Conservation (phyloP, 2,113 vertebrate species). For the Elanus axillaris region DNA sequence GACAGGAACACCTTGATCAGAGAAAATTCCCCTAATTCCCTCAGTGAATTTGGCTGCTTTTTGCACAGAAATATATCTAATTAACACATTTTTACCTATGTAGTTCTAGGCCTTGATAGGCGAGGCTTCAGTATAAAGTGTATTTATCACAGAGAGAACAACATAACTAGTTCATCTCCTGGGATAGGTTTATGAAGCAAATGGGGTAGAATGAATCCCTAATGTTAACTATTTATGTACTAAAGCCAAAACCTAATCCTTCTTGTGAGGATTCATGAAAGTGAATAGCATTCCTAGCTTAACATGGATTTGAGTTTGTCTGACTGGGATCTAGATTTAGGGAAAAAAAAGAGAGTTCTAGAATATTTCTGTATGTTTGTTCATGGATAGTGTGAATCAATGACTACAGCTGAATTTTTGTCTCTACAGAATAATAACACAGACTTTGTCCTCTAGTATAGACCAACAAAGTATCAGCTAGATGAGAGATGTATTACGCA, state of each 20-base stretch:
- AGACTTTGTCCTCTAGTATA: background rate
- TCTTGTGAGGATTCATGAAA: background rate
- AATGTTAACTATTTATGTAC: background rate
- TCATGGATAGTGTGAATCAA: background rate
- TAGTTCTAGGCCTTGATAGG: background rate
- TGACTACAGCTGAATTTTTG: background rate
- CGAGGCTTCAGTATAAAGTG: background rate
- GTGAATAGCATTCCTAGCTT: background rate
- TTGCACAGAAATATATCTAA: background rate
- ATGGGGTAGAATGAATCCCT: background rate
- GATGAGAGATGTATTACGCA: background rate
- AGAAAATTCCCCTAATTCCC: background rate
- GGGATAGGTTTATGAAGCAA: background rate
- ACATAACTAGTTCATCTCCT: background rate
- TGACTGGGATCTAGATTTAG: accelerated
- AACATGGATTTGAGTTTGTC: background rate
- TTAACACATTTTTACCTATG: background rate
- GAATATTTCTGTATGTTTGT: background rate
- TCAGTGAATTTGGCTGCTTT: background rate
- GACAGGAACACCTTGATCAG: background rate
- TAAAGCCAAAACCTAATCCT: background rate
- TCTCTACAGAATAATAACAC: background rate
- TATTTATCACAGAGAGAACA: background rate
- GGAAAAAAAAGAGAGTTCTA: background rate
- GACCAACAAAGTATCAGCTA: background rate